Percentiles rank a stretch among this genome's conserved stretches.
phyloP scores from a whole-genome alignment of 2,888 invertebrate species.

The Melipona beecheii region DNA sequence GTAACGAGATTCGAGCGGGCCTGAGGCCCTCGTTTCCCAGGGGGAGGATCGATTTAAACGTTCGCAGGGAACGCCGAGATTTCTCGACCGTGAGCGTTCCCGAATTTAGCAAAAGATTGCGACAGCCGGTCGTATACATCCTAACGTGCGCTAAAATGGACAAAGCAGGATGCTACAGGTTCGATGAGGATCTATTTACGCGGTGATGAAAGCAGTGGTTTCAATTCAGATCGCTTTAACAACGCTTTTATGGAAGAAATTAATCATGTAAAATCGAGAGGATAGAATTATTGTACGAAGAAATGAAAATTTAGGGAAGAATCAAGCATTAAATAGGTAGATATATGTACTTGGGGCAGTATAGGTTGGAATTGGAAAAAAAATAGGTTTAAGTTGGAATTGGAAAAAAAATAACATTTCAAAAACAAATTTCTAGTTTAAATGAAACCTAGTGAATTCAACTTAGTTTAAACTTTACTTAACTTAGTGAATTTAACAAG shows the following conservation, averaged over 20 bases:
- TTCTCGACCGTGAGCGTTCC: conserved; percentile 63
- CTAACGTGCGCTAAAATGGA: conserved; percentile 34
- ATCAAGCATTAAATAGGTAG: no score
- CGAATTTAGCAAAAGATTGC: conserved; percentile 67
- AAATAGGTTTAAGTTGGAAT: no score
- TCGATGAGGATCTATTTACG: conserved; percentile 37
- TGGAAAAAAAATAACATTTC: no score
- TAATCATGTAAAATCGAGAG: background rate
- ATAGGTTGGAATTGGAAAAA: no score
- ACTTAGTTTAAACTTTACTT: no score
- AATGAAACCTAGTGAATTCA: no score
- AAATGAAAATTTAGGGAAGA: background rate
- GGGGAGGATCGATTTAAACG: conserved; percentile 73
- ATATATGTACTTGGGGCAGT: no score
- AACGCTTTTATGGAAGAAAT: background rate
- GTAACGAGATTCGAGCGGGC: conserved; percentile 72
- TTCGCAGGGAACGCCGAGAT: conserved; percentile 62
- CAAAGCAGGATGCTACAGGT: conserved; percentile 25
- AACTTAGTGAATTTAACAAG: no score
- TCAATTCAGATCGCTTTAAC: background rate
- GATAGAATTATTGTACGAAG: background rate
- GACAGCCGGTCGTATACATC: conserved; percentile 64
- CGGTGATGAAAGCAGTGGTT: background rate
- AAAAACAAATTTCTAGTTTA: no score
- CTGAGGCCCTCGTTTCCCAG: conserved; percentile 38